phyloP scores from a whole-genome alignment of 1,140 invertebrate species.

The Drosophila pandora region DNA sequence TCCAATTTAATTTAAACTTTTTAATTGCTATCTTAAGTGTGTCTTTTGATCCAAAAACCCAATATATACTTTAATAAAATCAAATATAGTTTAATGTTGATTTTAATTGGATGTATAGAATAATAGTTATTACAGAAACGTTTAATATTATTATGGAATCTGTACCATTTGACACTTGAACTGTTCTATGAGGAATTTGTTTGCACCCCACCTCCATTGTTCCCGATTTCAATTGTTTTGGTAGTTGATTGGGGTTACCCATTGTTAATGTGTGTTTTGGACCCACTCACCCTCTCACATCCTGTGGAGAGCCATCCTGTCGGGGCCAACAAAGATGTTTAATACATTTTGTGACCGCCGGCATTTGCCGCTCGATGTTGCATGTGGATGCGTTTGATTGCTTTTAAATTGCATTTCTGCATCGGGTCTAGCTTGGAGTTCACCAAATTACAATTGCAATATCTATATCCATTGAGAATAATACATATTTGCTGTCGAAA shows the following conservation, averaged over 20 bases:
- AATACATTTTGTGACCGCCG: slow-evolving; percentile 63
- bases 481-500: slow-evolving; percentile 22
- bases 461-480: not conserved
- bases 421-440: slow-evolving; percentile 29
- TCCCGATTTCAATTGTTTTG: slow-evolving; percentile 13
- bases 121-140: not conserved
- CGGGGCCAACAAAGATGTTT: slow-evolving; percentile 41
- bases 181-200: slow-evolving; percentile 11
- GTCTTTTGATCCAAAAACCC: not conserved
- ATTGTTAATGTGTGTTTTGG: not conserved
- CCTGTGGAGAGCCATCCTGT: not conserved
- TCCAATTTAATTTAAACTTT: not conserved
- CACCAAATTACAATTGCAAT: slow-evolving; percentile 23
- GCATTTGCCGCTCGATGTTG: slow-evolving; percentile 53
- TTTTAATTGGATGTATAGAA: not conserved
- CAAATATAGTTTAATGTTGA: not conserved
- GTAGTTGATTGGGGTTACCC: too few relatives aligned
- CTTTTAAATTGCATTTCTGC: slow-evolving; percentile 66
- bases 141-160: not conserved
- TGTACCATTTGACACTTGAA: slow-evolving; percentile 9
- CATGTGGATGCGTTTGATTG: slow-evolving; percentile 72
- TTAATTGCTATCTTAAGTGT: not conserved
- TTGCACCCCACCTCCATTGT: slow-evolving; percentile 4
- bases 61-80: not conserved
- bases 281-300: not conserved